Evolutionary conservation across 2,797 vertebrate species (phyloP), one percentile per base, ranked within the genome.

Genomic region (Sebastes matsubarae): DNA sequence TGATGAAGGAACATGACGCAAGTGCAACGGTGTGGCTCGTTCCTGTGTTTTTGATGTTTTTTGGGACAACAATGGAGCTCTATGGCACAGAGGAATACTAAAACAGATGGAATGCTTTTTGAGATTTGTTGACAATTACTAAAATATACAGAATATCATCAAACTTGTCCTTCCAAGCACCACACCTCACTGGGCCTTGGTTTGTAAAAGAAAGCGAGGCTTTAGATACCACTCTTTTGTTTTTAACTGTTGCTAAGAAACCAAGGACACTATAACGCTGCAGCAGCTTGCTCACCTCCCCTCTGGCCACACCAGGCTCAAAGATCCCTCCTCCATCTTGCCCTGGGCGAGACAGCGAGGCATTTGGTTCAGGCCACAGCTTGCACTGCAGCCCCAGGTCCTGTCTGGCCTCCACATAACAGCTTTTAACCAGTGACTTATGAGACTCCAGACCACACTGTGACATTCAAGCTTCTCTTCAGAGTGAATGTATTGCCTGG

Each of bases 321-420:
- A 72, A 80, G 68, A 73, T 71, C 69, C 86, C 77, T 75, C 85
- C 79, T 85, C 80, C 71, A 82, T 82, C 67, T 85, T 68, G 85
- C 93, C 89, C 77, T 60, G 68, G 86, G 90, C 78, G 71, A 92
- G 89, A 94, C 92, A 93, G 87, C 27, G 13, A 95, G 90, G 94
- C 94, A 96, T 96, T 93, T 94, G 94, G 93, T 89, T 94, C 95
- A 90, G 92, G 94, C 94, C 88, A 81, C 89, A 94, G 93, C 95
- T 90, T 90, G 95, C 86, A 68, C 86, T 87, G 89, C 85, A 68
- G 90, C 92, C 94, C 68, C 88, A 32, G 93, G 94, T 88, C 79
- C 88, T 93, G 94, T 95, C 95, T 95, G 93, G 92, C 87, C 87
- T 90, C 94, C 91, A 89, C 90, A 92, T 86, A 89, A 90, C 77